These are phyloP conservation scores for Calliphora vicina DNA, from an alignment of 1,140 invertebrate species.

Conservation along the genomic window DNA sequence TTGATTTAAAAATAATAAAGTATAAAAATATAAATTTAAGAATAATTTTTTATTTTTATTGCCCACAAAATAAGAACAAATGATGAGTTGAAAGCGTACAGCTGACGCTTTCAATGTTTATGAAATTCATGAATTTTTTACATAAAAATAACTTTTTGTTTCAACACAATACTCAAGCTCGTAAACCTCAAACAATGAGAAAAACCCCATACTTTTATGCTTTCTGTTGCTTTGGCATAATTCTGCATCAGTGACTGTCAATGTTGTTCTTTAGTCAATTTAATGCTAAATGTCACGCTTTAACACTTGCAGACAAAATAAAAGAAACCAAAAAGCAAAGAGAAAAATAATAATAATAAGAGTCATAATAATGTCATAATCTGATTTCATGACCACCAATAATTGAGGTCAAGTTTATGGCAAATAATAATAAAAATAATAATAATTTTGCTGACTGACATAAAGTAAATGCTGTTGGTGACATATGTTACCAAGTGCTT, in stretches of 20 bases:
- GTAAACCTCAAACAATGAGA: not conserved
- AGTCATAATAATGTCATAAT: constrained; percentile 19
- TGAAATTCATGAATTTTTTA: not conserved
- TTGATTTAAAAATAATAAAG: not conserved
- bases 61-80: not conserved
- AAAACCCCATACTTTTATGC: not conserved
- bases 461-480: not conserved
- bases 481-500: constrained; percentile 13
- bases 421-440: constrained; percentile 25
- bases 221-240: not conserved
- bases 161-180: not conserved
- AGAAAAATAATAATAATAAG: not conserved
- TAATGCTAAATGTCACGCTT: constrained; percentile 23
- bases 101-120: not conserved
- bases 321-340: not conserved
- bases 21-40: not conserved
- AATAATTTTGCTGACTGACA: constrained; percentile 25
- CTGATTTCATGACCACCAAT: constrained; percentile 27
- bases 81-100: not conserved
- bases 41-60: not conserved
- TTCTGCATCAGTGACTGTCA: not conserved
- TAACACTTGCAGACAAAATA: not conserved
- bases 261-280: constrained; percentile 15
- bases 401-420: constrained; percentile 33
- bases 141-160: not conserved